phyloP scores from a whole-genome alignment of 2,113 vertebrate species.

The Falcunculus frontatus region DNA sequence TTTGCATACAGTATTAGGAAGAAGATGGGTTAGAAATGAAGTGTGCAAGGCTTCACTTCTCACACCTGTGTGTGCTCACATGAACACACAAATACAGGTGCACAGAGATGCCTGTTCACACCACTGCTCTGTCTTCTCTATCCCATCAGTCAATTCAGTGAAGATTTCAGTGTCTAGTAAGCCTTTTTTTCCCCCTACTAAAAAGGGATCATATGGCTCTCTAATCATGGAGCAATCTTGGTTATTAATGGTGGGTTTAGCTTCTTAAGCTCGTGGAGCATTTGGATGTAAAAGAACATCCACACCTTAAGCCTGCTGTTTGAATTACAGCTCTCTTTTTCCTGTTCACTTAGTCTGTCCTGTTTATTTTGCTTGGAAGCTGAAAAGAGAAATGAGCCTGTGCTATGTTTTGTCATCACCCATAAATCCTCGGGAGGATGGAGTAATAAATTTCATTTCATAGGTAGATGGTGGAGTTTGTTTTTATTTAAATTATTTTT shows the following conservation, averaged over 20 bases:
- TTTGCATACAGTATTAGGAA: not conserved
- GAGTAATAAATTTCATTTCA: conserved; percentile 23
- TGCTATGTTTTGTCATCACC: not conserved
- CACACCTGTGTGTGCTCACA: accelerated
- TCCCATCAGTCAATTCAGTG: not conserved
- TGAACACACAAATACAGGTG: accelerated
- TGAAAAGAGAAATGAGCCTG: conserved; percentile 14
- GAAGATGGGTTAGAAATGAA: not conserved
- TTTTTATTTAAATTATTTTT: conserved; percentile 18
- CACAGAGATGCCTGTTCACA: not conserved
- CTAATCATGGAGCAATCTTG: not conserved
- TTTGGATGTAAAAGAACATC: not conserved
- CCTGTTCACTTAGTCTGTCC: not conserved
- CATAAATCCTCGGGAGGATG: not conserved
- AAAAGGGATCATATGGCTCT: not conserved
- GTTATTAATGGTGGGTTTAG: not conserved
- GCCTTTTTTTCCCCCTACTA: accelerated
- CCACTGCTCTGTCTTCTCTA: not conserved
- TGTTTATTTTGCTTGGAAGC: not conserved
- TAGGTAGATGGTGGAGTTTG: not conserved
- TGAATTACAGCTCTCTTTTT: not conserved
- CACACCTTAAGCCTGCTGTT: not conserved
- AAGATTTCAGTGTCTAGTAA: not conserved
- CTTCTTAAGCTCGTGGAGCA: not conserved
- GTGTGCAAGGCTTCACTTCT: not conserved